Evolutionary conservation across 2,797 vertebrate genomes (phyloP), one percentile per base, ranked within the genome.

Genomic region (Chlorospingus flavigularis): DNA sequence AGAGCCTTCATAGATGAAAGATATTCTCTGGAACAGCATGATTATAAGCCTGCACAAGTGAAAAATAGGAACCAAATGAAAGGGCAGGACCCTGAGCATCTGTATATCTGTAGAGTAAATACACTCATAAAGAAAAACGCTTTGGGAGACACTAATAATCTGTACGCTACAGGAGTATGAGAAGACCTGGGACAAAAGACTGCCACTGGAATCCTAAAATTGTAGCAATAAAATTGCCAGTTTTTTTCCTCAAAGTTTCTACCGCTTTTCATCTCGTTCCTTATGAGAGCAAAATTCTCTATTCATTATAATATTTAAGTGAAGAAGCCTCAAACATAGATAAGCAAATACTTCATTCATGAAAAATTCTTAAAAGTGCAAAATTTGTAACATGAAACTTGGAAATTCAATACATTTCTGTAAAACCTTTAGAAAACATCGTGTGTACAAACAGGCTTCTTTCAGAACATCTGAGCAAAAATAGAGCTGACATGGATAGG

Each of bases 81-180:
- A 95, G 81, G 57, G 33, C 84, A 94, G 58, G 58, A 91, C 71
- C 65, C 75, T 35, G 26, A 93, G 74, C 75, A 95, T 95, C 73
- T 95, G 92, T 43, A 93, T 94, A 95, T 95, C 92, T 90, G 79
- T 79, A 96, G 63, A 96, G 35, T 90, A 92, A 80, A 90, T 85
- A 84, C 77, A 86, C 30, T 79, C 92, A 61, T 60, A 92, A 88
- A 92, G 37, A 73, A 86, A 95, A 97, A 91, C 0, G 2, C 37
- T 74, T 61, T 92, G 90, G 95, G 91, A 97, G 47, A 66, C 70
- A 83, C 63, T 95, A 94, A 95, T 93, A 67, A 91, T 88, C 65
- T 93, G 45, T 63, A 54, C 45, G 66, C 24, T 84, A 76, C 7
- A 80, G 67, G 31, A 78, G 42, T 79, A 11, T 73, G 77, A 80